Conservation (phyloP, 2,888 invertebrate genomes). For the Esperia sulphurella region DNA sequence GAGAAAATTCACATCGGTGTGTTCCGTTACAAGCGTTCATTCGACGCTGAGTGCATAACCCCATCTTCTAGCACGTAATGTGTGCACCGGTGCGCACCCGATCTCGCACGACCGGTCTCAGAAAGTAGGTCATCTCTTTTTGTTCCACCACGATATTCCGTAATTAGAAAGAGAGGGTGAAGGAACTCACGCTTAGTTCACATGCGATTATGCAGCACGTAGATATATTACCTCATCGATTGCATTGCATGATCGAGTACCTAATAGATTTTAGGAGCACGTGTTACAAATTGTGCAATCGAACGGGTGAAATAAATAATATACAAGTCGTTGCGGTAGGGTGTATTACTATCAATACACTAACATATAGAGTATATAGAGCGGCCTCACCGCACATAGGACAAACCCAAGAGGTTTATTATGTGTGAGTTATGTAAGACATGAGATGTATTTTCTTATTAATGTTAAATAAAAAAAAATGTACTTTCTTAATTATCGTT, state of each 20-base stretch:
- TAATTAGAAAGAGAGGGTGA: constrained; percentile 68
- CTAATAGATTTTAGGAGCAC: constrained; percentile 1
- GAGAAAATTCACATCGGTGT: constrained; percentile 75
- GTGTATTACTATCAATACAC: too few species aligned
- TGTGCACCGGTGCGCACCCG: constrained; percentile 74
- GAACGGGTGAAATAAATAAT: too few species aligned
- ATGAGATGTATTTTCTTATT: too few species aligned
- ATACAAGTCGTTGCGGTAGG: too few species aligned
- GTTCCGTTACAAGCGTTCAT: constrained; percentile 63
- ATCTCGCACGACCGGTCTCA: constrained; percentile 75
- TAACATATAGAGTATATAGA: too few species aligned
- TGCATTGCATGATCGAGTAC: constrained; percentile 7
- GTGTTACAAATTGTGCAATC: neutral
- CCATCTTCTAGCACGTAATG: constrained; percentile 74
- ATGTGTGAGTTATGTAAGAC: too few species aligned
- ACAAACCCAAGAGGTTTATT: too few species aligned
- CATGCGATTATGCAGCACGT: constrained; percentile 12
- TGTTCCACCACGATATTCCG: constrained; percentile 75
- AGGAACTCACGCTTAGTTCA: constrained; percentile 14
- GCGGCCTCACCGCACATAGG: too few species aligned
- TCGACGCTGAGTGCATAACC: constrained; percentile 63
- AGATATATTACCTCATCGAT: constrained; percentile 9
- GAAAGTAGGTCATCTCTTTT: constrained; percentile 79
- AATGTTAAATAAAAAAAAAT: too few species aligned
- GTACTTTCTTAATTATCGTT: too few species aligned